Evolutionary conservation across 2,113 vertebrate species (phyloP), one percentile per base, ranked within the genome.

Genomic region (Rafetus swinhoei): DNA sequence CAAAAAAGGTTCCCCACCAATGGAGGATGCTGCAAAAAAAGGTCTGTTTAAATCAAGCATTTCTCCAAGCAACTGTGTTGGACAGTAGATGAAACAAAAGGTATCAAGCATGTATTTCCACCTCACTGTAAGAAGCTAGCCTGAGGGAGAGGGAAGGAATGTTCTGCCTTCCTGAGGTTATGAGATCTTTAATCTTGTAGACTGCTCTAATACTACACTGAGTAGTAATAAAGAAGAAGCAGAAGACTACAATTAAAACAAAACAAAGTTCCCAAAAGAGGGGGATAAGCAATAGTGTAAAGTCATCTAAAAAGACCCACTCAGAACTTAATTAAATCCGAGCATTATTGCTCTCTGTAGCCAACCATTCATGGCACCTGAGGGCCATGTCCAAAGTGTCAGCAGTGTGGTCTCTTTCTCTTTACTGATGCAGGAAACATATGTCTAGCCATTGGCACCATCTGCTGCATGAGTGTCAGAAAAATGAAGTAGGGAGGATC

Each of bases 311-410:
- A 81, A 69, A 9, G 8, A 3, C 62, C 62, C 27, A 27, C 57
- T 85, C 62, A 13, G 19, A 35, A 60, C 9, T 60, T 81, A 39
- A 19, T 85, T 69, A 69, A 69, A 27, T 87, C 89, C 72, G 57
- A 12, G 24, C 1, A 0, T 69, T 69, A 69, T 15, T 0, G 4
- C 9, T 79, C 2, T 88, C 72, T 80, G 88, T 56, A 32, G 9
- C 32, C 5, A 0, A 0, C 0, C 1, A 60, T 10, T 32, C 50
- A 65, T n/a, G 22, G 72, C 81, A 83, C 52, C 0, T 0, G 55
- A 79, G 88, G 6, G 1, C 27, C 0, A 0, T 0, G 27, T 62
- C 59, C 84, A 65, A 55, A 29, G 50, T 45, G 92, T 84, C 85
- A 86, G 87, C 24, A 72, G 0, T 7, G 16, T 16, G 77, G 39